These are phyloP conservation scores for Morone saxatilis DNA, from an alignment of 2,113 vertebrate species.

Conservation along the genomic window DNA sequence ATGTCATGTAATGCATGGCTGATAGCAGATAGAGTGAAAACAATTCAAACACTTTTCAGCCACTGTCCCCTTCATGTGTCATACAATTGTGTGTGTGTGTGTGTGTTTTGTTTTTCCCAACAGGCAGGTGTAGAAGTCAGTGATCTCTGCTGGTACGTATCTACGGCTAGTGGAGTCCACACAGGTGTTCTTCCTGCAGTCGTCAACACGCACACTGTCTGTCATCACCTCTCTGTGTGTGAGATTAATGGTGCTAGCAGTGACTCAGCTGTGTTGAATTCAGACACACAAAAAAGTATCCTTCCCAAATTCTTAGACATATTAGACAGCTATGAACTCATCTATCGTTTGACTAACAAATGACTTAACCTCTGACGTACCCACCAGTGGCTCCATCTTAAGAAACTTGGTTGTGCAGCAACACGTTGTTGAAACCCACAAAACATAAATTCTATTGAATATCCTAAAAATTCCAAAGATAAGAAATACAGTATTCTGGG, in stretches of 20 bases:
- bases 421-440: not conserved
- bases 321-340: conserved; percentile 64
- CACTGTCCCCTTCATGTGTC: not conserved
- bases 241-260: conserved; percentile 66
- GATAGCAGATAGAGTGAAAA: not conserved
- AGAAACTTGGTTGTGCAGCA: not conserved
- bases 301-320: conserved; percentile 67
- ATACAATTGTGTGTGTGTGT: conserved; percentile 13
- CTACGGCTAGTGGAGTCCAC: conserved; percentile 36
- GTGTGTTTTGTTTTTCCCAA: conserved; percentile 46
- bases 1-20: not conserved
- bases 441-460: not conserved
- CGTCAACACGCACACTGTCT: conserved; percentile 54
- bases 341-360: conserved; percentile 54
- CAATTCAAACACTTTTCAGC: not conserved
- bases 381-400: not conserved
- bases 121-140: conserved; percentile 70
- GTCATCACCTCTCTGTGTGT: conserved; percentile 56
- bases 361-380: conserved; percentile 43
- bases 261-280: conserved; percentile 76
- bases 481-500: too few species aligned
- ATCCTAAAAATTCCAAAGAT: not conserved
- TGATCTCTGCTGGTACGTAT: conserved; percentile 66
- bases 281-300: conserved; percentile 37
- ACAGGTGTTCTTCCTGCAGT: conserved; percentile 75